These are phyloP conservation scores for Cherax destructor DNA, from an alignment of 1,140 invertebrate genomes.

Conservation along the genomic window DNA sequence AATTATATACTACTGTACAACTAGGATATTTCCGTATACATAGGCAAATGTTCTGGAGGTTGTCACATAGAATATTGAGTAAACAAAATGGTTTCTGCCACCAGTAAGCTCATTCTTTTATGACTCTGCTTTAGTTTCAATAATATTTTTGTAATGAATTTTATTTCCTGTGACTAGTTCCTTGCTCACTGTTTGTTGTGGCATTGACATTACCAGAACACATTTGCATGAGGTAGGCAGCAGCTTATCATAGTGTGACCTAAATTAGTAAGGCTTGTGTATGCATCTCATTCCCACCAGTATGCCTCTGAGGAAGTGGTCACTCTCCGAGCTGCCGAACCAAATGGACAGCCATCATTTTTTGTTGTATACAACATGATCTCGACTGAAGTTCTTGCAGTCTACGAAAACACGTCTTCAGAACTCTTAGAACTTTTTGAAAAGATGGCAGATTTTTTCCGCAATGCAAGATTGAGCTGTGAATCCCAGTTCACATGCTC, in stretches of 20 bases:
- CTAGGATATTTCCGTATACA: too few relatives aligned
- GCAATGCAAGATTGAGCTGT: conserved; percentile 88
- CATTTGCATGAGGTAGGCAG: neutral
- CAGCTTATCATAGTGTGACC: neutral
- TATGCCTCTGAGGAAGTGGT: conserved; percentile 72
- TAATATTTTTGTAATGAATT: too few relatives aligned
- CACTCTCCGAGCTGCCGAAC: conserved; percentile 78
- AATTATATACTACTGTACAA: too few relatives aligned
- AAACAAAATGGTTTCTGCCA: too few relatives aligned
- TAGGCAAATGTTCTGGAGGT: too few relatives aligned
- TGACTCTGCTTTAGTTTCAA: too few relatives aligned
- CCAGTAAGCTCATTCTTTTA: too few relatives aligned
- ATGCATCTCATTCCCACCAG: conserved; percentile 18
- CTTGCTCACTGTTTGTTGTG: too few relatives aligned
- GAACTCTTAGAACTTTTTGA: conserved; percentile 91
- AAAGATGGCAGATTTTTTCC: conserved; percentile 94
- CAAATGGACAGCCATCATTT: conserved; percentile 88
- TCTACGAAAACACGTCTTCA: conserved; percentile 93
- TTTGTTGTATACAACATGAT: conserved; percentile 95
- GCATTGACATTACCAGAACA: neutral
- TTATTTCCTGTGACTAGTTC: too few relatives aligned
- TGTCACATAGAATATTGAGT: too few relatives aligned
- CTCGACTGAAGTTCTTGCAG: conserved; percentile 88
- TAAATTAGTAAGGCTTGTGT: neutral
- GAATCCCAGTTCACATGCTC: conserved; percentile 93